Base-by-base conservation (phyloP, 2,888 invertebrate species). In the Drosophila diplacantha region DNA sequence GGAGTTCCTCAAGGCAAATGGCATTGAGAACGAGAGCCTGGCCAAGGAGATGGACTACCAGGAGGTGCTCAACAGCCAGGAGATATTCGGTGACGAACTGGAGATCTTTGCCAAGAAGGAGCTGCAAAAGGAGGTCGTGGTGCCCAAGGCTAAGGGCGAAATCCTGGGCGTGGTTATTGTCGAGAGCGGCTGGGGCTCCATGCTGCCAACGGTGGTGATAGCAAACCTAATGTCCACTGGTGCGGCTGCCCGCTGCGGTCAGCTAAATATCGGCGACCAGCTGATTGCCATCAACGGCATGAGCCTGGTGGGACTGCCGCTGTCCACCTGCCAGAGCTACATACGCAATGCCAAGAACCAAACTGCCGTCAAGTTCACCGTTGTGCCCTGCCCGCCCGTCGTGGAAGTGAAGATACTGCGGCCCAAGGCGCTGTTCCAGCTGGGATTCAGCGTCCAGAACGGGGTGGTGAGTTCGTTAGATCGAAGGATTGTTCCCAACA, bases 1-100 rank as follows among this genome's bases (percentile, higher is more conserved):
- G 95, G 99, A 99, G 90, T 99, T 99, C 89, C 92, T 99, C 53
- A 99, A 99, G 88, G 99, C 99, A 18, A 99, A 99, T 87, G 99
- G 99, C 52, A 99, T 99, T 85, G 99, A 99, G 88, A 99, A 99
- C 90, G 98, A 99, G 85, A 97, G 97, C 87, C 96, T 99, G 87
- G 96, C 99, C 49, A 97, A 99, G 87, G 99, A 99, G 89, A 98
- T 99, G 96, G 99, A 99, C 89, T 99, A 99, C 87, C 98, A 99
- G 87, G 99, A 99, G 89, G 99, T 99, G 24, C 91, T 99, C 52
- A 99, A 99, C 89, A 98, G 99, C 65, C 99, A 99, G 88, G 99
- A 99, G 90, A 98, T 99, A 85, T 98, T 98, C 85, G 99, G 99
- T 0, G 99, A 99, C 85, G 99, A 99, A 87, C 89, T 99, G 65